phyloP scores from a whole-genome alignment of 2,113 vertebrate species.

The Hucho hucho region DNA sequence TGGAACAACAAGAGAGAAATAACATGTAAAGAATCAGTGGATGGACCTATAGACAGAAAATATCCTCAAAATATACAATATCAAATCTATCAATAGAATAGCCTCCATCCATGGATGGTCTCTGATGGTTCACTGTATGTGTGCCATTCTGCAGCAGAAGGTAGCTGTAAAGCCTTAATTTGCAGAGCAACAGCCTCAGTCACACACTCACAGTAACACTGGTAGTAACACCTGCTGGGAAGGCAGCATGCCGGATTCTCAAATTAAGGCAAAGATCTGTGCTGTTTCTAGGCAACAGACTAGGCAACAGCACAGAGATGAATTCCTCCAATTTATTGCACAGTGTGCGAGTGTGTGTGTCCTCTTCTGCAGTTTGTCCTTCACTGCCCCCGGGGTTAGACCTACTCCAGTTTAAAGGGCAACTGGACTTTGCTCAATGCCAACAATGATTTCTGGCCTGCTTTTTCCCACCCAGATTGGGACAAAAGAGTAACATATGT shows the following conservation, averaged over 20 bases:
- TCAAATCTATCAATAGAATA: no score
- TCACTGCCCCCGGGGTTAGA: not conserved
- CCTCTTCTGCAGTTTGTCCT: conserved; percentile 4
- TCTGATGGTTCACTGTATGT: no score
- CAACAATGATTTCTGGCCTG: conserved; percentile 39
- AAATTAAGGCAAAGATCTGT: conserved; percentile 39
- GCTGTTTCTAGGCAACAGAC: conserved; percentile 43
- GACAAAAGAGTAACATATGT: conserved; percentile 28
- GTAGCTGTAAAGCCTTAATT: conserved; percentile 1
- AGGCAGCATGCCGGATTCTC: conserved; percentile 29
- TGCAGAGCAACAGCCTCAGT: conserved; percentile 8
- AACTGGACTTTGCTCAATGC: conserved; percentile 30
- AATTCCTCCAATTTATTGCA: conserved; percentile 56
- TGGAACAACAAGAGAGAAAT: not conserved
- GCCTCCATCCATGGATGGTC: no score
- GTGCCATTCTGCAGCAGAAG: not conserved
- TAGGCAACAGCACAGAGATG: conserved; percentile 59
- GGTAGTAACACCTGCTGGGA: conserved; percentile 40
- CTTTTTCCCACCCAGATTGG: conserved; percentile 7
- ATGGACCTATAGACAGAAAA: not conserved
- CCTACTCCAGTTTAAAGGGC: conserved; percentile 2
- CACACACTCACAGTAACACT: conserved; percentile 2
- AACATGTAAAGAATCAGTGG: not conserved
- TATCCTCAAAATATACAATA: conserved; percentile 8
- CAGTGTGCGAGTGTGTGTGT: conserved; percentile 15